A percentile compares a stretch with the other conserved stretches of the same genome.
Evolutionary conservation across 2,113 vertebrate species (phyloP).

Genomic region (Budorcas taxicolor): DNA sequence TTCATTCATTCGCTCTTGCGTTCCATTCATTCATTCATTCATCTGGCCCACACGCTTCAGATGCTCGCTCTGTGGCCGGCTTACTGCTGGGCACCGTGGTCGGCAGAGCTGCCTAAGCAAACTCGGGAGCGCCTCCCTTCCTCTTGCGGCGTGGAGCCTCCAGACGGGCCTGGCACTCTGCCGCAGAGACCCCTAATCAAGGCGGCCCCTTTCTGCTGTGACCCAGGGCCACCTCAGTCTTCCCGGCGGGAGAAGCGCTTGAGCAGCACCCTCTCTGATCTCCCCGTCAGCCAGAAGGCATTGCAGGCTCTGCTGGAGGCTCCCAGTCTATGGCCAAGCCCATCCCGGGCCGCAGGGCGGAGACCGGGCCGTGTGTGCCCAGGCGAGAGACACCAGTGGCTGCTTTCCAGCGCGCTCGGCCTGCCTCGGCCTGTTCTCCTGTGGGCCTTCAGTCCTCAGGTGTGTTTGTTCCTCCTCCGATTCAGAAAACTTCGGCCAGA

Average conservation of each 20-base stretch:
- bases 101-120: neutral
- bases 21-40: neutral
- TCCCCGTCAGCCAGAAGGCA: neutral
- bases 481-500: accelerated
- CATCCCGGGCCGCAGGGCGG: neutral
- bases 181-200: neutral
- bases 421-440: neutral
- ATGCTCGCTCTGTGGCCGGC: neutral
- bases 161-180: neutral
- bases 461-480: neutral
- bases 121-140: neutral
- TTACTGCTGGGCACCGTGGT: neutral
- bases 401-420: neutral
- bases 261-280: neutral
- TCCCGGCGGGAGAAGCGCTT: neutral
- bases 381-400: neutral
- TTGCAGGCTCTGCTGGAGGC: neutral
- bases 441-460: neutral
- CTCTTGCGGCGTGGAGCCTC: neutral
- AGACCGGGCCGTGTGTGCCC: neutral
- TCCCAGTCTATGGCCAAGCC: neutral
- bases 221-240: neutral
- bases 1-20: neutral
- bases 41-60: neutral
- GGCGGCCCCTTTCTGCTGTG: neutral